A percentile compares a stretch with the other conserved stretches of the same genome.
Conservation (phyloP, 1,140 invertebrate genomes). For the Apocrypta bakeri region DNA sequence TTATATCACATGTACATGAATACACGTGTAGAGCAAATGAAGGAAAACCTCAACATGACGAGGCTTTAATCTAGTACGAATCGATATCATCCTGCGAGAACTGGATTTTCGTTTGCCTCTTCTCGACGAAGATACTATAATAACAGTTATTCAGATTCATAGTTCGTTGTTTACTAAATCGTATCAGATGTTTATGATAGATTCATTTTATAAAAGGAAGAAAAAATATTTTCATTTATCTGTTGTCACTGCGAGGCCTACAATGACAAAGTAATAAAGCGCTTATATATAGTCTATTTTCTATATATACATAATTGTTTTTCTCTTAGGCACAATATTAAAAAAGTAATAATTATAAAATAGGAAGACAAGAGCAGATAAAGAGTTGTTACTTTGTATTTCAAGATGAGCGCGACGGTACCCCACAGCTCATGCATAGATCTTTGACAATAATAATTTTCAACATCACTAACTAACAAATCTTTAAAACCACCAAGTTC, state of each 20-base stretch:
- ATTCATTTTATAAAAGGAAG: slow-evolving; percentile 22
- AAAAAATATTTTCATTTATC: slow-evolving; percentile 37
- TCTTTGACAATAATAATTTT: slow-evolving; percentile 58
- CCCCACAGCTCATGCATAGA: slow-evolving; percentile 32
- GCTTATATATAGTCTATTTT: slow-evolving; percentile 48
- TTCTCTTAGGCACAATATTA: not conserved
- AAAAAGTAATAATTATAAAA: slow-evolving; percentile 1
- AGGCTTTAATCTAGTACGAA: slow-evolving; percentile 29
- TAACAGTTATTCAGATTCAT: slow-evolving; percentile 21
- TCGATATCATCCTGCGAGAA: slow-evolving; percentile 27
- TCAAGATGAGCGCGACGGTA: slow-evolving; percentile 25
- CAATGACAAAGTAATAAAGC: slow-evolving; percentile 38
- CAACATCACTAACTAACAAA: slow-evolving; percentile 43
- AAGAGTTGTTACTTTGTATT: slow-evolving; percentile 5
- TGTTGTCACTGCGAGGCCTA: slow-evolving; percentile 15
- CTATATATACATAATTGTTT: slow-evolving; percentile 46
- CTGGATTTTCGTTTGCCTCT: slow-evolving; percentile 4
- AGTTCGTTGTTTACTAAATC: slow-evolving; percentile 15
- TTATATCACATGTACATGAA: slow-evolving; percentile 19
- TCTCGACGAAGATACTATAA: not conserved
- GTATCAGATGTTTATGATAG: slow-evolving; percentile 34
- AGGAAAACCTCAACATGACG: slow-evolving; percentile 19
- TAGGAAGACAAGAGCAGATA: slow-evolving; percentile 27
- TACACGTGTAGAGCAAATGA: slow-evolving; percentile 18
- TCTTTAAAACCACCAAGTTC: slow-evolving; percentile 49